phyloP scores from a whole-genome alignment of 2,797 vertebrate species.

The Zenarchopterus dispar region DNA sequence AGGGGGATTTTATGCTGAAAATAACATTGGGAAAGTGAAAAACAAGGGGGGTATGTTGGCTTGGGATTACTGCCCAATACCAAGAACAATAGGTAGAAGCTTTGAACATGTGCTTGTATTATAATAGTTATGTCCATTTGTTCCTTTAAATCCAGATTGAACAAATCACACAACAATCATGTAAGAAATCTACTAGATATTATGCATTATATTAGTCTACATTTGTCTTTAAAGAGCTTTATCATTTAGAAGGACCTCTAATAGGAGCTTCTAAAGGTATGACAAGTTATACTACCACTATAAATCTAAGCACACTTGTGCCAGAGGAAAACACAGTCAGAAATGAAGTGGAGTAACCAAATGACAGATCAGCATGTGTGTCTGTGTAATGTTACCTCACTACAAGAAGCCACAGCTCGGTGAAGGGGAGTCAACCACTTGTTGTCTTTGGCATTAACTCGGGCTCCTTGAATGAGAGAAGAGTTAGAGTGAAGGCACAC shows the following conservation, averaged over 20 bases:
- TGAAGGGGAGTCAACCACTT: slow-evolving; percentile 99
- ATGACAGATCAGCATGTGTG: slow-evolving; percentile 25
- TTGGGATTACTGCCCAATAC: slow-evolving; percentile 22
- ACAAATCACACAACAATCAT: not conserved
- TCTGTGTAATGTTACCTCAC: slow-evolving; percentile 87
- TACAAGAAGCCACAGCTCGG: slow-evolving; percentile 96
- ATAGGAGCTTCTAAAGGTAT: no score
- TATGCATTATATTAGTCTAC: not conserved
- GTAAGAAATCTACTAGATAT: not conserved
- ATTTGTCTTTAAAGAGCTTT: not conserved
- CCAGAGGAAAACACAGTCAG: no score
- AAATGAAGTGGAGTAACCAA: not conserved
- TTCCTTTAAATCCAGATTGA: slow-evolving; percentile 15
- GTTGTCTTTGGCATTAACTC: slow-evolving; percentile 99
- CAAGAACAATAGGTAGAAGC: slow-evolving; percentile 22
- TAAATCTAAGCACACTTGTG: no score
- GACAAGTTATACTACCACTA: no score
- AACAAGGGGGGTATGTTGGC: slow-evolving; percentile 14
- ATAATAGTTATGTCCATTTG: slow-evolving; percentile 3
- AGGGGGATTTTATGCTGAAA: slow-evolving; percentile 22
- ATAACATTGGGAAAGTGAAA: slow-evolving; percentile 26
- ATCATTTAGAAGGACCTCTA: not conserved
- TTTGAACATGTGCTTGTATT: slow-evolving; percentile 18
- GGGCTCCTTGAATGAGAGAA: slow-evolving; percentile 85
- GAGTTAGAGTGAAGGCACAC: slow-evolving; percentile 14